Evolutionary conservation across 2,113 vertebrate species (phyloP), one percentile per base, ranked within the genome.

Genomic region (Lycocorax pyrrhopterus): DNA sequence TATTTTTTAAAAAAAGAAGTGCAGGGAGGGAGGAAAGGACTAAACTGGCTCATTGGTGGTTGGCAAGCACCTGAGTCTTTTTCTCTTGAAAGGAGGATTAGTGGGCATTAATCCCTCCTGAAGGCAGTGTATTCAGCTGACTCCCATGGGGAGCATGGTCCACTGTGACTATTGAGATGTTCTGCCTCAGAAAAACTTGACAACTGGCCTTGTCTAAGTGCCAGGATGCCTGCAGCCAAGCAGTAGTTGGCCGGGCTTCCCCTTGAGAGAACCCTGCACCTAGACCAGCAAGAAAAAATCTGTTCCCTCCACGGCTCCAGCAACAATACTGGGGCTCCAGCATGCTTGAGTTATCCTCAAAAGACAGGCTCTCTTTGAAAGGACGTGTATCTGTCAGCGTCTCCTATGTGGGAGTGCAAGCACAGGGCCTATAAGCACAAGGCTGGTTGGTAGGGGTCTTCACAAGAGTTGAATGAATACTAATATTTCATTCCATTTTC

Each of bases 31-130:
- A 67, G 8, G 25, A 33, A 43, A 78, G 29, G n/a, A 43, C 63
- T 72, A 37, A 83, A 90, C 58, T 46, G 51, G 25, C 49, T 87
- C 1, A 0, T 7, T 83, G 71, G 30, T 58, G 7, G 49, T 83
- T 95, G 92, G 85, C 75, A 90, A 93, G 64, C 78, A 77, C 59
- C 84, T 71, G 55, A 93, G 52, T 18, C 26, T 59, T 88, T 47
- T 74, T 29, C 55, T 84, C 43, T 67, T 71, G 72, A 88, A 63
- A 71, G 25, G 64, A 68, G 26, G 79, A 83, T 93, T 90, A 96
- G 43, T 25, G 51, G 43, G 51, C 16, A 85, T 58, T 94, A 94
- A 92, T 95, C 75, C 83, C 62, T 80, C 37, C 90, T 77, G 59
- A 88, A 88, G 68, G 72, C 55, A 86, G 23, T 18, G 23, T 62